These are phyloP conservation scores for Brachionus manjavacas DNA, from an alignment of 1,140 invertebrate species.

Conservation along the genomic window DNA sequence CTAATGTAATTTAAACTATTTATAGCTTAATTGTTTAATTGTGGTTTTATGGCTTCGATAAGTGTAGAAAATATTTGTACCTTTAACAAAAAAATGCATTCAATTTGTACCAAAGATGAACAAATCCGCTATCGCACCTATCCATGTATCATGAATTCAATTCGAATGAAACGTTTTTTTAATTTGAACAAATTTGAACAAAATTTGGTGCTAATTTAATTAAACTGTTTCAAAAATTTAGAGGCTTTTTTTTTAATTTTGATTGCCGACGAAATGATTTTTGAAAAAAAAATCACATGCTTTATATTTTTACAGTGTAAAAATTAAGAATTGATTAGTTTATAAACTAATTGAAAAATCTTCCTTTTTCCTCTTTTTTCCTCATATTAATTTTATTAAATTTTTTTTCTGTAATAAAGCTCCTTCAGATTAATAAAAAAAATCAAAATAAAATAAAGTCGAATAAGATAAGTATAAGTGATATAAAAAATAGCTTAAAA, in stretches of 20 bases:
- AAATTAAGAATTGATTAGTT: no score
- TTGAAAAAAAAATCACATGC: neutral
- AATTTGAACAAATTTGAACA: neutral
- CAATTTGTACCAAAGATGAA: neutral
- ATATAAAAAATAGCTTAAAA: no score
- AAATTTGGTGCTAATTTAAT: neutral
- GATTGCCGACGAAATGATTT: neutral
- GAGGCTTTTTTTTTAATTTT: neutral
- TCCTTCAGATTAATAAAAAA: no score
- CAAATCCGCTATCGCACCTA: neutral
- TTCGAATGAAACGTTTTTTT: neutral
- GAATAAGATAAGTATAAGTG: no score
- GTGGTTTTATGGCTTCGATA: neutral
- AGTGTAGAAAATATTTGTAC: neutral
- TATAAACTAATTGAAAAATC: no score
- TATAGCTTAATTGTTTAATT: neutral
- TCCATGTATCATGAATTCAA: neutral
- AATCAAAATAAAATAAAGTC: no score
- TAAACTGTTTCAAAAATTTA: neutral
- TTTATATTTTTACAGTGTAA: no score
- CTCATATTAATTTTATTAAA: no score
- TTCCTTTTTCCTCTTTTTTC: no score
- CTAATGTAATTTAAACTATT: constrained; percentile 6
- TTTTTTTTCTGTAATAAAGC: no score
- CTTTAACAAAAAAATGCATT: neutral